These are phyloP conservation scores for Acanthopleura granulata DNA, from an alignment of 2,888 invertebrate genomes.

Conservation along the genomic window DNA sequence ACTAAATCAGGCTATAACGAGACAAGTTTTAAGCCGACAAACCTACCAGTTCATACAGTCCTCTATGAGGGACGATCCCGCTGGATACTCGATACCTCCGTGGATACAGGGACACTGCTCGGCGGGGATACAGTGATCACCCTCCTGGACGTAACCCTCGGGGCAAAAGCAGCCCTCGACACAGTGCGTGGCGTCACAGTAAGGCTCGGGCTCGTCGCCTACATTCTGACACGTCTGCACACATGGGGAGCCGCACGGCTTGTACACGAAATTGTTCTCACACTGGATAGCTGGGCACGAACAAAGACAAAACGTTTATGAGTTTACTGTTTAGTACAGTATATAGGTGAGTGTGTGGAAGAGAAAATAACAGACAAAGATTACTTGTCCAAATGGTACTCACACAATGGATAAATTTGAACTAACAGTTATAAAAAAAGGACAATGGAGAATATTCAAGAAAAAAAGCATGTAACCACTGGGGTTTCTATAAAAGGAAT, in stretches of 20 bases:
- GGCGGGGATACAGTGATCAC: conserved; percentile 41
- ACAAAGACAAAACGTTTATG: neutral
- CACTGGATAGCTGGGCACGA: conserved; percentile 84
- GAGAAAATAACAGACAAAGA: too few species aligned
- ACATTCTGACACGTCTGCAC: conserved; percentile 78
- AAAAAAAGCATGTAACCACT: too few species aligned
- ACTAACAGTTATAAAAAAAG: too few species aligned
- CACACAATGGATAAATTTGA: too few species aligned
- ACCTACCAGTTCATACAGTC: conserved; percentile 40
- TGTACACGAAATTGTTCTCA: conserved; percentile 84
- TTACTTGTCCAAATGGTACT: too few species aligned
- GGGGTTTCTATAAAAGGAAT: too few species aligned
- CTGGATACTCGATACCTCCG: conserved; percentile 30
- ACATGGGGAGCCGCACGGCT: conserved; percentile 84
- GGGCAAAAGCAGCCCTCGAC: conserved; percentile 65
- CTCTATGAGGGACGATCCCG: conserved; percentile 28
- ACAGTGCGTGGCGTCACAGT: conserved; percentile 48
- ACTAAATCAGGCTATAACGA: too few species aligned
- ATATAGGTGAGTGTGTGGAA: neutral
- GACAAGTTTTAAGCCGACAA: too few species aligned
- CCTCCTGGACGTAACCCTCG: conserved; percentile 42
- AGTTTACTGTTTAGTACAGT: neutral
- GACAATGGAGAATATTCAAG: too few species aligned
- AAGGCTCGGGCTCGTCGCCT: conserved; percentile 33
- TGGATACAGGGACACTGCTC: conserved; percentile 40